A percentile compares a stretch with the other conserved stretches of the same genome.
phyloP scores from a whole-genome alignment of 2,888 invertebrate genomes.

The Drosophila infuscata region DNA sequence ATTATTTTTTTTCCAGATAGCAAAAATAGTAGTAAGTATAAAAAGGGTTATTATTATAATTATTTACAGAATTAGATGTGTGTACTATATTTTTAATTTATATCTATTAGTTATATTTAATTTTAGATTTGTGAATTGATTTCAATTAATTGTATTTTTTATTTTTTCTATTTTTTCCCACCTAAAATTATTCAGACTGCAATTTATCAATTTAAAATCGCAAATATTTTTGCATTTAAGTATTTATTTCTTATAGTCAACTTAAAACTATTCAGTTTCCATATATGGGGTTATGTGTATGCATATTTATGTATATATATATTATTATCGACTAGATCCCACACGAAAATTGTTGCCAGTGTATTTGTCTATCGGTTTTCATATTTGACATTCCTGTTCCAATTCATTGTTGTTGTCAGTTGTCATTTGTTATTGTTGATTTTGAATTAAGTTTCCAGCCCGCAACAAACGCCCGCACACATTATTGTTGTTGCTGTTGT shows the following conservation, averaged over 20 bases:
- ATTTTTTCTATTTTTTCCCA: too few relatives aligned
- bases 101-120: too few relatives aligned
- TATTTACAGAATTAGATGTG: background rate
- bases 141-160: background rate
- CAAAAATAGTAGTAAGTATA: too few relatives aligned
- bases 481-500: conserved; percentile 21
- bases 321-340: background rate
- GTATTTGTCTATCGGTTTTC: conserved; percentile 27
- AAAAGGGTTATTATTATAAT: background rate
- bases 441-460: conserved; percentile 74
- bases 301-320: background rate
- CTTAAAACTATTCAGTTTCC: background rate
- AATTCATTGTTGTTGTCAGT: conserved; percentile 34
- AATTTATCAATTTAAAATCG: background rate
- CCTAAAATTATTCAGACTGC: background rate
- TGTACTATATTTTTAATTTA: background rate
- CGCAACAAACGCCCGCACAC: conserved; percentile 45
- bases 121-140: background rate
- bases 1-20: background rate
- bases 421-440: conserved; percentile 64
- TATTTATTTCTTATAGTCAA: background rate
- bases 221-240: background rate
- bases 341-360: conserved; percentile 23
- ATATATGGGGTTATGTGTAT: background rate
- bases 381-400: conserved; percentile 23